Evolutionary conservation across 2,113 vertebrate species (phyloP).

Genomic region (Eurystomus gularis): DNA sequence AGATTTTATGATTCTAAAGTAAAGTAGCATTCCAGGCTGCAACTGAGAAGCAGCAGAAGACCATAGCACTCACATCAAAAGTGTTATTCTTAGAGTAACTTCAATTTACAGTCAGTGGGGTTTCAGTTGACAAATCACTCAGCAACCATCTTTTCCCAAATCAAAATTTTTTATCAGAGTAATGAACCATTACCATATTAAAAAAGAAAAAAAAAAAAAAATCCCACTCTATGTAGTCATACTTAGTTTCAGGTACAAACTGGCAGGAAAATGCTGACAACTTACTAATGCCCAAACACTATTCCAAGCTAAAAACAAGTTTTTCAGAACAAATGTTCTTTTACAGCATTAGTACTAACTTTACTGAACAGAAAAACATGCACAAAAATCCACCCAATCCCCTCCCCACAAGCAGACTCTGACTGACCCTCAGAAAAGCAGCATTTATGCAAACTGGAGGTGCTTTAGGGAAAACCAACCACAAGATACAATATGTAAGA

Average conservation of each 20-base stretch:
- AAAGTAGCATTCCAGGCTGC: neutral
- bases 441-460: neutral
- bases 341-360: neutral
- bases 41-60: neutral
- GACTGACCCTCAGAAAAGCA: neutral
- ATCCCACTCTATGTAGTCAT: rapidly evolving
- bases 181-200: neutral
- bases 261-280: neutral
- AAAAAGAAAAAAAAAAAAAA: neutral
- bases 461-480: neutral
- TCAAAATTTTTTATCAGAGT: neutral
- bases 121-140: neutral
- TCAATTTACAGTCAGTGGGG: neutral
- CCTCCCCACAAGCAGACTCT: neutral
- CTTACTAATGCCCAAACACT: neutral
- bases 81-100: neutral
- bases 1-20: too few species aligned
- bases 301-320: neutral
- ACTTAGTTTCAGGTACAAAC: neutral
- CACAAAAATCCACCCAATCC: neutral
- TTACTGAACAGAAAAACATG: neutral
- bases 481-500: neutral
- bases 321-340: neutral
- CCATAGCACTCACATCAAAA: neutral
- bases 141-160: neutral